A percentile compares a stretch with the other conserved stretches of the same genome.
Evolutionary conservation across 2,888 invertebrate species (phyloP).

Genomic region (Dorcus parallelipipedus): DNA sequence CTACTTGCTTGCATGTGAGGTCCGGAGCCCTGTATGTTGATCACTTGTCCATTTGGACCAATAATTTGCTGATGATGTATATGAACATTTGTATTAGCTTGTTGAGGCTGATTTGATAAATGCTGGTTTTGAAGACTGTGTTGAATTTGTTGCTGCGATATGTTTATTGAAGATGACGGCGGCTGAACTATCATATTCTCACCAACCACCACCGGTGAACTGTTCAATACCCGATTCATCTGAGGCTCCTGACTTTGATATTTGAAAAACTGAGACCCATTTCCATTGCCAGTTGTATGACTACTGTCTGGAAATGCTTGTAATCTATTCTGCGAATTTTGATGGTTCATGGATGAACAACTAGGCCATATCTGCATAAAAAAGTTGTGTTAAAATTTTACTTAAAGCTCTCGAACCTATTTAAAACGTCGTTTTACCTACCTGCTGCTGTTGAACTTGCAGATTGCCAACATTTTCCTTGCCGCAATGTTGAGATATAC

Average conservation of each 20-base stretch:
- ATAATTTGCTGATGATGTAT: conserved; percentile 47
- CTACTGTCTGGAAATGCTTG: conserved; percentile 34
- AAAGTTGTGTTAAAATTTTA: background rate
- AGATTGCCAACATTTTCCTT: conserved; percentile 42
- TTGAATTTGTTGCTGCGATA: conserved; percentile 30
- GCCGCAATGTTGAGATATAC: conserved; percentile 46
- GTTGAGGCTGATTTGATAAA: conserved; percentile 18
- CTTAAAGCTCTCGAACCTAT: background rate
- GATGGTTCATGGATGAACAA: conserved; percentile 27
- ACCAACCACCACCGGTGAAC: conserved; percentile 35
- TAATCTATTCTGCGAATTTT: conserved; percentile 27
- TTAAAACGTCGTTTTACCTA: too few species aligned
- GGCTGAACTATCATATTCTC: conserved; percentile 42
- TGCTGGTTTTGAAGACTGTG: conserved; percentile 29
- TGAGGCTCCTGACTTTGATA: conserved; percentile 42
- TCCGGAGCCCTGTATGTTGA: conserved; percentile 54
- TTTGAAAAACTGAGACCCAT: conserved; percentile 37
- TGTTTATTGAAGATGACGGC: conserved; percentile 35
- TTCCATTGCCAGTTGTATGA: conserved; percentile 39
- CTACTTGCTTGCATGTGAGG: conserved; percentile 10
- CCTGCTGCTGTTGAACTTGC: conserved; percentile 41
- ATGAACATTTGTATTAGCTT: conserved; percentile 28
- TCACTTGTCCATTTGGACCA: conserved; percentile 60
- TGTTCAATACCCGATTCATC: conserved; percentile 34
- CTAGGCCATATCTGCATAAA: conserved; percentile 37